Conservation (phyloP, 2,113 vertebrate species). For the Phaethon lepturus region DNA sequence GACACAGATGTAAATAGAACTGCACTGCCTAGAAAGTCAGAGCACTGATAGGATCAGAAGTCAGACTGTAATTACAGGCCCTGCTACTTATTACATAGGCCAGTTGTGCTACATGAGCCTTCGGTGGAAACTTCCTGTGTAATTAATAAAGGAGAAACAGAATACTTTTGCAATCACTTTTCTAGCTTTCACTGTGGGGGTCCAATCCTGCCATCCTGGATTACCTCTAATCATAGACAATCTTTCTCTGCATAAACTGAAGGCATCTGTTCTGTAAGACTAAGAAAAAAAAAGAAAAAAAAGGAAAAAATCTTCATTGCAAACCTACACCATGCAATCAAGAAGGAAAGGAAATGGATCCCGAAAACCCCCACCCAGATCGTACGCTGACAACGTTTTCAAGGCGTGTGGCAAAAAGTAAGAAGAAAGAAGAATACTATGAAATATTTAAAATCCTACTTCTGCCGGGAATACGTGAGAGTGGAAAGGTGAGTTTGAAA, state of each 20-base stretch:
- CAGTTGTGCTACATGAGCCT: constrained; percentile 60
- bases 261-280: constrained; percentile 47
- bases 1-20: constrained; percentile 42
- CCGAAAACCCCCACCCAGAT: constrained; percentile 38
- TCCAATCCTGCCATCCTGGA: constrained; percentile 61
- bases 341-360: constrained; percentile 52
- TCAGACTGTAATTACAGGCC: constrained; percentile 68
- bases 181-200: constrained; percentile 61
- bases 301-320: background rate
- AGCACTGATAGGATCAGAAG: constrained; percentile 59
- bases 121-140: constrained; percentile 66
- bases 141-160: constrained; percentile 67
- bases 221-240: constrained; percentile 58
- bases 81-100: constrained; percentile 68
- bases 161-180: constrained; percentile 70
- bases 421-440: constrained; percentile 29
- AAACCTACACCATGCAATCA: constrained; percentile 54
- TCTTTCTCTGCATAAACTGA: constrained; percentile 42
- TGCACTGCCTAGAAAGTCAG: constrained; percentile 46
- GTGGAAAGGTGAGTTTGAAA: constrained; percentile 13
- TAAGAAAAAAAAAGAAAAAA: background rate
- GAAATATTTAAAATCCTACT: constrained; percentile 57
- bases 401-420: constrained; percentile 44
- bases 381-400: constrained; percentile 55
- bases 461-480: background rate